Percentiles rank a stretch among this genome's conserved stretches.
These are phyloP conservation scores for Pantherophis guttatus DNA, from an alignment of 2,113 vertebrate genomes.

Conservation along the genomic window DNA sequence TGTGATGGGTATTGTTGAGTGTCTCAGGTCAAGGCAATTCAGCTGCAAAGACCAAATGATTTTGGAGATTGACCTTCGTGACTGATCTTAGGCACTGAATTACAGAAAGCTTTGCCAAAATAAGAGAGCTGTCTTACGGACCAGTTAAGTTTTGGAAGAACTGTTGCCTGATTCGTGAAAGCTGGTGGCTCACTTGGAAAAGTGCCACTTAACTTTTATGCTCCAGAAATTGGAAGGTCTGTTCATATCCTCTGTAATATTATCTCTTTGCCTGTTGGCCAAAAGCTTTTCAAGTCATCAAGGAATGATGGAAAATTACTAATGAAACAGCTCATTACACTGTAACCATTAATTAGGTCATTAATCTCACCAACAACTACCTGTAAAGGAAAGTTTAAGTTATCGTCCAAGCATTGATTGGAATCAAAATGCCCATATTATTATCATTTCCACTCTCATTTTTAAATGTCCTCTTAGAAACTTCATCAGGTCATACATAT, in stretches of 20 bases:
- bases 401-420: not conserved
- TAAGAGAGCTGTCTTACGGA: not conserved
- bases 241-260: not conserved
- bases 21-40: not conserved
- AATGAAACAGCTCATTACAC: not conserved
- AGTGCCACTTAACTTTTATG: not conserved
- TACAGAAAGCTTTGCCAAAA: not conserved
- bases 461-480: not conserved
- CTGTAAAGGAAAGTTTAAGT: not conserved
- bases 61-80: not conserved
- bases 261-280: not conserved
- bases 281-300: not conserved
- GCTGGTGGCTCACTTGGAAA: not conserved
- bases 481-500: not conserved
- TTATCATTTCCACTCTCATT: not conserved
- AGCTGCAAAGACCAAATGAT: not conserved
- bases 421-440: not conserved
- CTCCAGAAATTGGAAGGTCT: not conserved
- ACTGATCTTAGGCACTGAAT: not conserved
- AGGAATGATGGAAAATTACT: not conserved
- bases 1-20: not conserved
- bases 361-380: not conserved
- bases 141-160: not conserved
- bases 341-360: not conserved
- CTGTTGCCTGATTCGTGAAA: not conserved